A percentile compares a stretch with the other conserved stretches of the same genome.
Conservation (phyloP, 1,140 invertebrate species). For the Andrena cerasifolii region DNA sequence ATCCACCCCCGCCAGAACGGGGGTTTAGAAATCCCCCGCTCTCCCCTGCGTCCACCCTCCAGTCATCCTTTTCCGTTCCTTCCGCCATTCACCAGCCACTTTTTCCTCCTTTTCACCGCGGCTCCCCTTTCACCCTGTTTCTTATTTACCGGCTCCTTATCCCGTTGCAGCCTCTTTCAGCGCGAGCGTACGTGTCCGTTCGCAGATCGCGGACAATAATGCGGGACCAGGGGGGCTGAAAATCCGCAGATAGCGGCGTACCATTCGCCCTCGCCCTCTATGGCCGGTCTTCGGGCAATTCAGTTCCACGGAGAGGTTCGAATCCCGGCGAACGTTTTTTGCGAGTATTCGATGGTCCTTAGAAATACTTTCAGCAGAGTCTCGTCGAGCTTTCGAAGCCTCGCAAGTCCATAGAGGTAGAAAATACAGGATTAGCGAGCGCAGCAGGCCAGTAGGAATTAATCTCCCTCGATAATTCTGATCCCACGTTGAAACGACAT, state of each 20-base stretch:
- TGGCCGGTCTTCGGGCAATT: constrained; percentile 3
- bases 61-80: background rate
- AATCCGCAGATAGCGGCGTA: background rate
- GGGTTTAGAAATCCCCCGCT: background rate
- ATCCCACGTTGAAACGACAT: too few species aligned
- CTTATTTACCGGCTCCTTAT: constrained; percentile 16
- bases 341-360: background rate
- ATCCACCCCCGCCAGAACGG: background rate
- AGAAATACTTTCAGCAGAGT: too few species aligned
- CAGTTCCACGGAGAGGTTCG: background rate
- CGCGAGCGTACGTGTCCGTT: constrained; percentile 21
- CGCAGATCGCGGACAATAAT: constrained; percentile 41
- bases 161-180: constrained; percentile 23
- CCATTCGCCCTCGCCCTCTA: background rate
- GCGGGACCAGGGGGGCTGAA: constrained; percentile 17
- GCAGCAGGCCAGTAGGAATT: too few species aligned
- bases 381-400: too few species aligned
- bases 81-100: constrained; percentile 10
- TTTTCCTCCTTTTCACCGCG: constrained; percentile 21
- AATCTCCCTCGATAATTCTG: too few species aligned
- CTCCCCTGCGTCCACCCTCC: background rate
- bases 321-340: background rate
- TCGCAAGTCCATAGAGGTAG: too few species aligned
- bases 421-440: too few species aligned
- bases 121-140: constrained; percentile 16